Evolutionary conservation across 1,140 invertebrate species (phyloP), one percentile per base, ranked within the genome.

Genomic region (Lepidurus couesii): DNA sequence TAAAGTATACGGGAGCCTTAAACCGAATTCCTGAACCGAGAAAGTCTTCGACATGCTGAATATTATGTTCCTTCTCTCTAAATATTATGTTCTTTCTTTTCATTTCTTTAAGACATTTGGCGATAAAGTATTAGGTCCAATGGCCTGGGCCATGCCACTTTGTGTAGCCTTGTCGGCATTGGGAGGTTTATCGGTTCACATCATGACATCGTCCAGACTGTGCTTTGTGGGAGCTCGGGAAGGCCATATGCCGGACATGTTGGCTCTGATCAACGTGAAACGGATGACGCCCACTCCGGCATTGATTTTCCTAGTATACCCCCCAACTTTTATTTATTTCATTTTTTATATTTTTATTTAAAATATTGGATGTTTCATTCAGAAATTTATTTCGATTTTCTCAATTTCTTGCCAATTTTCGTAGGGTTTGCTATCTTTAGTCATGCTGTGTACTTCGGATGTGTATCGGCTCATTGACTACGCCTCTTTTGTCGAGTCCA

Each of bases 381-480:
- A 47, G 4, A 47, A 47, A 47, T 47, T 1, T 47, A 5, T 10
- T 1, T 11, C 10, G 1, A 47, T 47, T 47, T 21, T 16, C 16
- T n/a, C 5, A 65, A 65, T 65, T 44, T n/a, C 42, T 24, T 9
- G 34, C 2, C 34, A 34, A 78, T 77, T 74, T 78, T 83, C 85
- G 78, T 82, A 88, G 85, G 86, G 87, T 77, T 34, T 86, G 13
- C 82, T 97, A 78, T 96, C 95, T 7, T 85, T 98, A 76, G 82
- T 93, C 34, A 96, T 97, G 90, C 86, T 98, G 79, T 90, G 91
- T 78, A 92, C 92, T 34, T 91, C 90, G 82, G 92, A 98, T 84
- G 91, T 97, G n/a, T 95, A 95, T 85, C 88, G 90, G 5, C 88
- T 98, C 21, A 97, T 98, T 80, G 95, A 96, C 84, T 98, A 96